Base-by-base conservation (phyloP, 2,888 invertebrate species). In the Drosophila merina region DNA sequence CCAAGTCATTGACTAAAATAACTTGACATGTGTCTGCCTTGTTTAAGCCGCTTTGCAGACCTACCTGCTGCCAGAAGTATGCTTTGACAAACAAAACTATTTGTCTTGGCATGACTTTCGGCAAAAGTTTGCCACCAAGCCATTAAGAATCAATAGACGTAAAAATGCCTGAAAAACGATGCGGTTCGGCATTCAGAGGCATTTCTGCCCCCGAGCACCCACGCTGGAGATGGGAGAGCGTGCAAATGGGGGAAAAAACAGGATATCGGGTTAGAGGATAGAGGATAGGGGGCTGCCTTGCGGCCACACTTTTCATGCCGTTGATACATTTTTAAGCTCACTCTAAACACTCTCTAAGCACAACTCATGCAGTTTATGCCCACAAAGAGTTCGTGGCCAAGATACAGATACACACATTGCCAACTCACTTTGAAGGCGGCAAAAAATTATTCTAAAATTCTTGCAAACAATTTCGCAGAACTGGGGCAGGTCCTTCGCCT, bases 371-470 rank as follows among this genome's bases (percentile, higher is more conserved):
- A 81, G 74, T 69, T 82, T 85, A 85, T 70, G 70, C 72, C 58
- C 57, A 54, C 71, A 71, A 75, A 56, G 62, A 54, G 63, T 42
- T 62, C 51, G 40, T 54, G 51, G 58, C 44, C n/a, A 38, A 52
- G 40, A 48, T 20, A 52, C 31, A 20, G n/a, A 47, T 40, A 55
- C 68, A 56, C 38, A 54, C 64, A 60, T 44, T 50, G 68, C 52
- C 33, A 56, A 64, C 63, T 63, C 64, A 63, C 64, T 64, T 63
- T 63, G 64, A 63, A 49, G 49, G 31, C 62, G 30, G 52, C 50
- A 54, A 69, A 77, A 89, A 86, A 89, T 88, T 86, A 88, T 89
- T 88, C 88, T 88, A 84, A 89, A 89, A 88, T 82, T 83, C 88
- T 79, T 75, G 87, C 82, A 88, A 88, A 81, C 88, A 89, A 82